Evolutionary conservation across 2,797 vertebrate species (phyloP), one percentile per base, ranked within the genome.

Genomic region (Catamblyrhynchus diadema): DNA sequence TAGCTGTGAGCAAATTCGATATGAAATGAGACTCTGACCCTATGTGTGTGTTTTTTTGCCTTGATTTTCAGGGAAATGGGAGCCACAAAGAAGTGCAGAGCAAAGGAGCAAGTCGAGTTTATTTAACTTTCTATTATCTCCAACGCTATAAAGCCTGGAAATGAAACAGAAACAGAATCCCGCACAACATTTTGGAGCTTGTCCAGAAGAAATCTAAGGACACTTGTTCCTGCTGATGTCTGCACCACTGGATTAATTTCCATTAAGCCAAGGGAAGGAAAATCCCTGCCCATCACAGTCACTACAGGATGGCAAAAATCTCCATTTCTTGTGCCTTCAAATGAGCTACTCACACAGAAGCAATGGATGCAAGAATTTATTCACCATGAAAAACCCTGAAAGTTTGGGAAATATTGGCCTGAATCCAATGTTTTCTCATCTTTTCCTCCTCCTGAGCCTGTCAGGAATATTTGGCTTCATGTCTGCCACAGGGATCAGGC

Each of bases 41-140:
- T 73, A 2, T 0, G 0, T 24, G 65, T 86, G 59, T 32, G 32
- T 33, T 67, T 93, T 93, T 86, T 44, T 20, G 37, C 86, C 91
- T 90, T 25, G 51, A 64, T 86, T 95, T 91, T 86, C 44, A 2
- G 75, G 62, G 87, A 95, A 96, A 54, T 42, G 24, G 53, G 65
- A 94, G 84, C 56, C 79, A 66, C 62, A 90, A 94, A 83, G 86
- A 54, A 60, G 50, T 25, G n/a, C 70, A 81, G 82, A 91, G 79
- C 54, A 48, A 91, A 92, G 50, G 65, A 92, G 54, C 0, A 1
- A 86, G 73, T 6, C 2, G 41, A 84, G 90, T 96, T 96, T 95
- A 86, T 96, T 95, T 97, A 90, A 84, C 86, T 95, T 94, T 33
- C 19, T 83, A 88, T 66, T 92, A 86, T 81, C 94, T 94, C 9